Evolutionary conservation across 1,140 invertebrate genomes (phyloP).

Genomic region (Pseudomyrmex flavicornis): DNA sequence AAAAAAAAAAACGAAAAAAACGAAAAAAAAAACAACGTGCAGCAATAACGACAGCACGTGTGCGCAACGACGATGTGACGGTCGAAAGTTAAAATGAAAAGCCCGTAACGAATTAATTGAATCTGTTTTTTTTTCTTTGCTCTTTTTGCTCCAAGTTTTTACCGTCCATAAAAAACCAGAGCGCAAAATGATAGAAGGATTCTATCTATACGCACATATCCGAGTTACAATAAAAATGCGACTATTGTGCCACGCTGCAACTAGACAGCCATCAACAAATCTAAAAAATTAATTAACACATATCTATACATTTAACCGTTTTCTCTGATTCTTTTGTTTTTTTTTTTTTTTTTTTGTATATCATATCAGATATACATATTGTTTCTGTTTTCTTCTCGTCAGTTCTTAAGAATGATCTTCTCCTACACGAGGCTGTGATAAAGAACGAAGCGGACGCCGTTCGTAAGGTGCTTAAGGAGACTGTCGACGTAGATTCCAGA

Average conservation of each 20-base stretch:
- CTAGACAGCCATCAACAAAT: neutral
- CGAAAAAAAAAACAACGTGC: conserved; percentile 31
- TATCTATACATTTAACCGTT: neutral
- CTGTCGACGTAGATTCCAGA: conserved; percentile 89
- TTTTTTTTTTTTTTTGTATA: neutral
- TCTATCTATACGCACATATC: neutral
- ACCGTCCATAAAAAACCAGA: neutral
- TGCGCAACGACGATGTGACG: conserved; percentile 9
- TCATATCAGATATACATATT: neutral
- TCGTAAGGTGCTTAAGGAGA: conserved; percentile 87
- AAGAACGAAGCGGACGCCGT: conserved; percentile 90
- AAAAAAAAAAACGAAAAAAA: too few relatives aligned
- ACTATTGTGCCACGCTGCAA: too few relatives aligned
- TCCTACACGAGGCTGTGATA: conserved; percentile 90
- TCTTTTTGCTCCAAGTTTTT: conserved; percentile 9
- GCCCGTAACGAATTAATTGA: conserved; percentile 40
- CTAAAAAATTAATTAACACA: neutral
- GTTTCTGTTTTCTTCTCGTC: conserved; percentile 24
- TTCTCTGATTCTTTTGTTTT: neutral
- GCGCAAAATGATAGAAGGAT: neutral
- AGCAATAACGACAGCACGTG: conserved; percentile 34
- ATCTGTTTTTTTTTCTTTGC: conserved; percentile 6
- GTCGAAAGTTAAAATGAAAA: conserved; percentile 42
- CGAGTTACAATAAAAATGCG: neutral
- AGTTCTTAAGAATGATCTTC: conserved; percentile 88